Evolutionary conservation across 1,140 invertebrate genomes (phyloP).

Genomic region (Akabosia matsudoensis): DNA sequence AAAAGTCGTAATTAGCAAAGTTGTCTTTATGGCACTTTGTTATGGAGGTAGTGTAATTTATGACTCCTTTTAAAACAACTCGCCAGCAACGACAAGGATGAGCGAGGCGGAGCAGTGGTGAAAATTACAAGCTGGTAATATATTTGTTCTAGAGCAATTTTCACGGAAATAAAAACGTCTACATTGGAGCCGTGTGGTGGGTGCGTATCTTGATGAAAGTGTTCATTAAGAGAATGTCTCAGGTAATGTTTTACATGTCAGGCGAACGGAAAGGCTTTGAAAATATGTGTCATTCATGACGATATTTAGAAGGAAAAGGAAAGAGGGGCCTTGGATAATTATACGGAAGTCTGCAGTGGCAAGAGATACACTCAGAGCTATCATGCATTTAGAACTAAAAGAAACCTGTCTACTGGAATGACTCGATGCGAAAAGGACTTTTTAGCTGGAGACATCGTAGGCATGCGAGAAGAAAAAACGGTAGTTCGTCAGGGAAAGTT

Average conservation of each 20-base stretch:
- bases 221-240: background rate
- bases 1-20: background rate
- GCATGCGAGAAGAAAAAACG: too few species aligned
- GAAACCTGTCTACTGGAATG: too few species aligned
- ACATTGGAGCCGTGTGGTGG: background rate
- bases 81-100: too few species aligned
- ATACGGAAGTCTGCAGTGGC: too few species aligned
- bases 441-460: too few species aligned
- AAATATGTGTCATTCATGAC: constrained; percentile 4
- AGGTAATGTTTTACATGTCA: constrained; percentile 9
- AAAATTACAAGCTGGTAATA: background rate
- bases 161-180: background rate
- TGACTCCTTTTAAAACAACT: too few species aligned
- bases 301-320: too few species aligned
- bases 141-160: background rate
- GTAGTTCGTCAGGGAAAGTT: too few species aligned
- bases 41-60: background rate
- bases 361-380: too few species aligned
- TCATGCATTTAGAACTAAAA: too few species aligned
- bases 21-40: background rate
- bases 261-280: background rate
- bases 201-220: background rate
- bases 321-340: background rate
- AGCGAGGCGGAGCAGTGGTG: too few species aligned
- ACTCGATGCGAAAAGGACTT: too few species aligned